Base-by-base conservation (phyloP, 53 echinoderm and acorn worm genomes). In the Echinometra lucunter region DNA sequence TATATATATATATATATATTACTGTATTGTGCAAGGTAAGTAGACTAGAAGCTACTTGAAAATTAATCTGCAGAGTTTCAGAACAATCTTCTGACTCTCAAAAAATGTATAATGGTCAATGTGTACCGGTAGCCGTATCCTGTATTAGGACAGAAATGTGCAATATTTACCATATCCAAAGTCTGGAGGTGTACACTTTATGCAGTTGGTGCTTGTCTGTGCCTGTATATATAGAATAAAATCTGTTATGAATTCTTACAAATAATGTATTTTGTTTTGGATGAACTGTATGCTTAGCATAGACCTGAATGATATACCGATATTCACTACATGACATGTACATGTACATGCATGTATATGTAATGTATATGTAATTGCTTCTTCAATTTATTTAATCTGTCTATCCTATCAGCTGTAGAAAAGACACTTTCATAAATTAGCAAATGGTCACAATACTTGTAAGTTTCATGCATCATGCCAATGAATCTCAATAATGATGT, bases 141-240 rank as follows among this genome's bases (percentile, higher is more conserved):
- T 66, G 89, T 49, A 89, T 57, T 25, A 89, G 19, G 78, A 40
- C 42, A 78, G 19, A 78, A 78, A 42, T 78, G 78, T 78, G 78
- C 78, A 78, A 78, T 78, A 78, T 78, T 16, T 21, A 78, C 32
- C 69, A 69, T 69, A 63, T 72, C 42, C 42, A 42, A 78, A 42
- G 78, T 78, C 32, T 38, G 42, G 17, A 78, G 42, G 19, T 37
- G 75, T 75, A 18, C 38, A 78, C 78, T 21, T 78, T 42, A 78
- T 78, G 32, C 10, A 78, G 78, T 78, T 78, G 78, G 78, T 78
- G 78, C 38, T 78, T 42, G 21, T 78, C 19, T 78, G 78, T 21
- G 78, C 78, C 17, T 40, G 78, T 78, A 78, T 35, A 75, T 75
- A 18, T 21, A 32, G 40, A 28, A 40, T 38, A 4, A 42, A 75